phyloP scores from a whole-genome alignment of 2,113 vertebrate genomes.

The Buteo buteo region DNA sequence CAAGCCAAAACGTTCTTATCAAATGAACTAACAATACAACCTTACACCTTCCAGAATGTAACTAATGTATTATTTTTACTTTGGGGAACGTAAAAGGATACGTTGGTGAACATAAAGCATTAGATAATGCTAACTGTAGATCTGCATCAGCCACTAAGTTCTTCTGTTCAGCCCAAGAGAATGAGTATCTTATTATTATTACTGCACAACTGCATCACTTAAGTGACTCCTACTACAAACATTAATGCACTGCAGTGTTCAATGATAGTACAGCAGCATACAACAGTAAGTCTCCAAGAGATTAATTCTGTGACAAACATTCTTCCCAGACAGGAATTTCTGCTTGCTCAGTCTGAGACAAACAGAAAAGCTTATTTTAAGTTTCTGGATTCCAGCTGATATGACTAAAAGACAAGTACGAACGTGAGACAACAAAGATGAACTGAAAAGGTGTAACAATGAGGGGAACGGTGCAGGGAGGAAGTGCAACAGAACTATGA shows the following conservation, averaged over 20 bases:
- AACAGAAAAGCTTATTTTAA: background rate
- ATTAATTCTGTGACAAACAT: background rate
- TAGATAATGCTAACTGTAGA: background rate
- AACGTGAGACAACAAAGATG: background rate
- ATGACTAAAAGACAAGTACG: background rate
- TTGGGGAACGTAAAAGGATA: background rate
- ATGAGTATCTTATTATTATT: background rate
- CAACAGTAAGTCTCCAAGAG: background rate
- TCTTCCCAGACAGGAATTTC: background rate
- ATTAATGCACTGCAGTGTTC: background rate
- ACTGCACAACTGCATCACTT: background rate
- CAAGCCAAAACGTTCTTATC: background rate
- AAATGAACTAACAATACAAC: background rate
- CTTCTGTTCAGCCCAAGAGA: background rate
- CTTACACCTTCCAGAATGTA: background rate
- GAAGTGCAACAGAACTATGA: background rate
- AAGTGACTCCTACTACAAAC: background rate
- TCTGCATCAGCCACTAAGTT: background rate
- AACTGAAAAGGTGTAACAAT: background rate
- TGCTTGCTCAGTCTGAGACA: background rate
- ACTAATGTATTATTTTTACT: background rate
- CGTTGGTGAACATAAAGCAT: background rate
- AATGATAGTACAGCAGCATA: background rate
- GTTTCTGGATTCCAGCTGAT: background rate
- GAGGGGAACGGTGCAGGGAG: background rate